Evolutionary conservation across 2,888 invertebrate genomes (phyloP), one percentile per base, ranked within the genome.

Genomic region (Taenaris catops): DNA sequence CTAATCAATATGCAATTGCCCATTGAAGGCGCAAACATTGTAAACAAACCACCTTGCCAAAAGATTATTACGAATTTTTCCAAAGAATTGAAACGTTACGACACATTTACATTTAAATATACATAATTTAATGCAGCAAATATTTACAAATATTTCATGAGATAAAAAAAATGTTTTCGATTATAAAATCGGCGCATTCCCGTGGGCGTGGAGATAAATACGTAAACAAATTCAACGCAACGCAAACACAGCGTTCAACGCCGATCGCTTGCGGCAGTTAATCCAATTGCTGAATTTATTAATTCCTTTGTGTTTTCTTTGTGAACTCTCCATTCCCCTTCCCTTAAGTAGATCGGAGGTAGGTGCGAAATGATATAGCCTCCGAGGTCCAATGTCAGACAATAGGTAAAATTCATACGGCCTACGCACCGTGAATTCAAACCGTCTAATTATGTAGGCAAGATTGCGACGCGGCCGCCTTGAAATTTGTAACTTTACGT

Each of bases 401-500:
- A 78, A 75, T 86, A 83, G 84, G 81, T 79, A 80, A 70, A 83
- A 86, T 86, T 86, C 84, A 84, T 83, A 83, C 80, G 72, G 58
- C 37, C 53, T 54, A 48, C 70, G 75, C 63, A 62, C 46, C 48
- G 53, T 67, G 87, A 74, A 87, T 87, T 73, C 71, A 81, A 86
- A 87, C 73, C 60, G 53, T 72, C 83, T 80, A 76, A 86, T 87
- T 87, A 86, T 75, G 51, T 48, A 51, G 53, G 63, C 69, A 84
- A 84, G 80, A 84, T 83, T 83, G 83, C 79, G 63, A 49, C 53
- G 45, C 44, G 34, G 51, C 43, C 51, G 42, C 40, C 11, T 18
- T 12, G 8, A 12, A 6, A 8, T 14, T 16, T 9, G 24, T 18
- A 18, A 2, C 16, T 23, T 31, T 23, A 9, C 21, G 8, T 16